These are phyloP conservation scores for Teleogryllus oceanicus DNA, from an alignment of 2,888 invertebrate species.

Conservation along the genomic window DNA sequence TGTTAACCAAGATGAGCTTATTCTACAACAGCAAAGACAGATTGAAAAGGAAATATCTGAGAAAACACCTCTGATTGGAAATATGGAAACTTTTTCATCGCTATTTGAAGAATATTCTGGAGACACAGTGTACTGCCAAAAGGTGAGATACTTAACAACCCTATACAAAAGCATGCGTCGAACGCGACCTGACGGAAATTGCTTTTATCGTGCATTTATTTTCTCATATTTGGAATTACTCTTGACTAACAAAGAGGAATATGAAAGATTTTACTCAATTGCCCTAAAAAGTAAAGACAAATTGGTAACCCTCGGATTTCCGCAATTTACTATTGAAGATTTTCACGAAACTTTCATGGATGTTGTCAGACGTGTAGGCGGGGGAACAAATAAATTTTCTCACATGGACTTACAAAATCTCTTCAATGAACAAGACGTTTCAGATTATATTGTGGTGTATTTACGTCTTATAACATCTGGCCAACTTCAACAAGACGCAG, in stretches of 20 bases:
- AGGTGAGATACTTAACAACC: constrained; percentile 74
- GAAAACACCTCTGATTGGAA: constrained; percentile 76
- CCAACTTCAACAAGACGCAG: constrained; percentile 87
- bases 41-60: constrained; percentile 95
- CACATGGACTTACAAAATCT: constrained; percentile 73
- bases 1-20: constrained; percentile 78
- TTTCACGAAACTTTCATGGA: constrained; percentile 98
- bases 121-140: constrained; percentile 78
- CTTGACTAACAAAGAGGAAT: constrained; percentile 76
- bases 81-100: constrained; percentile 67
- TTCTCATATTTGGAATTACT: constrained; percentile 90
- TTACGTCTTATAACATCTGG: constrained; percentile 91
- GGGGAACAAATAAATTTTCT: constrained; percentile 54
- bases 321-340: constrained; percentile 96
- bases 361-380: constrained; percentile 75
- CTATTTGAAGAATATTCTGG: constrained; percentile 82
- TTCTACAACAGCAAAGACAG: constrained; percentile 88
- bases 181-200: constrained; percentile 95
- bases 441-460: constrained; percentile 93
- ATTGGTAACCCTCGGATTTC: constrained; percentile 87
- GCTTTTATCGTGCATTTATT: constrained; percentile 94
- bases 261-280: constrained; percentile 75
- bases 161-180: constrained; percentile 82
- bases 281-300: constrained; percentile 84
- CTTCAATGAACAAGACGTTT: constrained; percentile 91